These are phyloP conservation scores for Falco peregrinus DNA, from an alignment of 2,797 vertebrate genomes.

Conservation along the genomic window DNA sequence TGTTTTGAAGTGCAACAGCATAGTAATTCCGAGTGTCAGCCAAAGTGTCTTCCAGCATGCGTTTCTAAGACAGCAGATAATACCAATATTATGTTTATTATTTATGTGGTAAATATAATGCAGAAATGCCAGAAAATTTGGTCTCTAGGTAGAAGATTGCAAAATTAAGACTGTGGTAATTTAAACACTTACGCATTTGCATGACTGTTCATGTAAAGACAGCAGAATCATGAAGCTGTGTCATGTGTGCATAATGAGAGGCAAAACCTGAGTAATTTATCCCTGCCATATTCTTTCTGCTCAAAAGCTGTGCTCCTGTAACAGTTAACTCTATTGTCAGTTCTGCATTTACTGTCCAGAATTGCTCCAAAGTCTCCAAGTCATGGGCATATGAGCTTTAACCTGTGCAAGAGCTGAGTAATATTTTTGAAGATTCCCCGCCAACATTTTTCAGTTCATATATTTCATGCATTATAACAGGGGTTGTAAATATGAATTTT, in stretches of 20 bases:
- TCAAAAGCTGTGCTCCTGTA: neutral
- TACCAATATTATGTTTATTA: neutral
- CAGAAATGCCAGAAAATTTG: conserved; percentile 9
- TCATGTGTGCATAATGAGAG: neutral
- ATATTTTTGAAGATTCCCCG: neutral
- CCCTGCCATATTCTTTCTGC: neutral
- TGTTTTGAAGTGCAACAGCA: conserved; percentile 68
- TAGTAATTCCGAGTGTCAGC: conserved; percentile 69
- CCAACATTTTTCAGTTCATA: neutral
- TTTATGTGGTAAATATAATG: neutral
- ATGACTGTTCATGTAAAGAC: conserved; percentile 8
- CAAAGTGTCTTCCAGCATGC: conserved; percentile 73
- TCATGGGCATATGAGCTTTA: neutral
- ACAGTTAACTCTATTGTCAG: neutral
- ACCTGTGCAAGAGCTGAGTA: neutral
- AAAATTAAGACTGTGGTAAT: conserved; percentile 4
- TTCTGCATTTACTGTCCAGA: neutral
- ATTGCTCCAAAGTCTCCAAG: neutral
- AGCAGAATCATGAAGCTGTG: neutral
- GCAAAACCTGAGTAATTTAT: neutral
- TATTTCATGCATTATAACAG: neutral
- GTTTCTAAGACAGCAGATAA: conserved; percentile 72
- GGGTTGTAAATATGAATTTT: neutral
- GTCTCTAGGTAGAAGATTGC: conserved; percentile 1
- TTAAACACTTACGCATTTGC: neutral